Evolutionary conservation across 2,797 vertebrate species (phyloP).

Genomic region (Antennarius maculatus): DNA sequence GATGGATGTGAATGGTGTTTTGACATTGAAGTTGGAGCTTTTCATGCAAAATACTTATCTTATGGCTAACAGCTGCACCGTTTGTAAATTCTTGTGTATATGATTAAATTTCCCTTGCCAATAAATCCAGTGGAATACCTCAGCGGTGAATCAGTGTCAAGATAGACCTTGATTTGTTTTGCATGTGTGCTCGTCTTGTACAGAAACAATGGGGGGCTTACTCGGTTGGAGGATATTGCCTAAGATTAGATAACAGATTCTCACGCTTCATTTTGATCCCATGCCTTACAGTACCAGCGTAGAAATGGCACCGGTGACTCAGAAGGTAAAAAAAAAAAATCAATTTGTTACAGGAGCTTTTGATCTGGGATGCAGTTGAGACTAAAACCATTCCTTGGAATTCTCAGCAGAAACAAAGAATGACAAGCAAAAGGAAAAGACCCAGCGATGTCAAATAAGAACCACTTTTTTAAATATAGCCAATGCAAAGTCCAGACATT

Average conservation of each 20-base stretch:
- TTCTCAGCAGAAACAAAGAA: neutral
- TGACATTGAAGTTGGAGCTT: neutral
- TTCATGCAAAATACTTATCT: neutral
- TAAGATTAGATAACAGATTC: constrained; percentile 17
- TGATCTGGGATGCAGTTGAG: neutral
- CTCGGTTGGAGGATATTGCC: neutral
- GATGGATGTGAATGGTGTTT: neutral
- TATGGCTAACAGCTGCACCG: neutral
- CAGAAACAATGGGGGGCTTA: constrained; percentile 12
- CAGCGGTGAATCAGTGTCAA: constrained; percentile 20
- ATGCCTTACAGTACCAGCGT: neutral
- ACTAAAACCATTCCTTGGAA: neutral
- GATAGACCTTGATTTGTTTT: constrained; percentile 12
- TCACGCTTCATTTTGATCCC: neutral
- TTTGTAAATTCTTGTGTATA: neutral
- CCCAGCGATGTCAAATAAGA: constrained; percentile 13
- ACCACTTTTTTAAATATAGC: constrained; percentile 14
- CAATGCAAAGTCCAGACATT: constrained; percentile 45
- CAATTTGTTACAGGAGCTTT: neutral
- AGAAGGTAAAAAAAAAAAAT: constrained; percentile 8
- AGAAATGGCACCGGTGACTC: constrained; percentile 4
- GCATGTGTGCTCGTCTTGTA: constrained; percentile 3
- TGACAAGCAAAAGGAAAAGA: constrained; percentile 5
- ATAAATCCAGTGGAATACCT: constrained; percentile 2
- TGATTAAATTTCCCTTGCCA: neutral